Evolutionary conservation across 1,140 invertebrate genomes (phyloP).

Genomic region (Brachystomella parvula): DNA sequence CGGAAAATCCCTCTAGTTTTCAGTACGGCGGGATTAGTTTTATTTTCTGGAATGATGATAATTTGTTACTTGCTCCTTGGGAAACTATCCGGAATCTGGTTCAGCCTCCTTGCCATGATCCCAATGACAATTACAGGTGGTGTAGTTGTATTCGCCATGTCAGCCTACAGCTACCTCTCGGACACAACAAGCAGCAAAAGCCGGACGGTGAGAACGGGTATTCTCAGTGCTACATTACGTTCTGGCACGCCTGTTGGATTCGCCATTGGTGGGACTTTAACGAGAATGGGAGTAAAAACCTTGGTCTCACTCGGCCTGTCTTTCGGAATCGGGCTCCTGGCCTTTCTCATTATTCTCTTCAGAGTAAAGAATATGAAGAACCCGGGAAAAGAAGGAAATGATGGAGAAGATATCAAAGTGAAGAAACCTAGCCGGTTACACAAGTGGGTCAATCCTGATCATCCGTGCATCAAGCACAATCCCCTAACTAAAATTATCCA

Average conservation of each 20-base stretch:
- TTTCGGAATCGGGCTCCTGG: not conserved
- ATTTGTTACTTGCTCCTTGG: not conserved
- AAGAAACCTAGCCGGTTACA: not conserved
- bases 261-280: constrained; percentile 5
- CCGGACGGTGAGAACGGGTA: not conserved
- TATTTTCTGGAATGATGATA: not conserved
- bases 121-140: not conserved
- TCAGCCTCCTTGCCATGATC: not conserved
- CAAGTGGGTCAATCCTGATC: no score
- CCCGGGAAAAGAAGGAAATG: not conserved
- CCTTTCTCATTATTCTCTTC: constrained; percentile 1
- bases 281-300: not conserved
- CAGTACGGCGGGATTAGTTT: not conserved
- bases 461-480: constrained; percentile 1
- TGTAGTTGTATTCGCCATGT: constrained; percentile 3
- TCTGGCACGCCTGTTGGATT: constrained; percentile 7
- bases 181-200: not conserved
- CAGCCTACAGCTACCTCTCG: not conserved
- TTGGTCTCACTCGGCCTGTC: not conserved
- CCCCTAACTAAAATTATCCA: not conserved
- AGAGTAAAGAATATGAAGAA: constrained; percentile 4
- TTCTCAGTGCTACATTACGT: not conserved
- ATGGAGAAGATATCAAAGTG: not conserved
- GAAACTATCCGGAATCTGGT: not conserved
- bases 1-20: not conserved